Conservation (phyloP, 2,113 vertebrate species). For the Engystomops pustulosus region DNA sequence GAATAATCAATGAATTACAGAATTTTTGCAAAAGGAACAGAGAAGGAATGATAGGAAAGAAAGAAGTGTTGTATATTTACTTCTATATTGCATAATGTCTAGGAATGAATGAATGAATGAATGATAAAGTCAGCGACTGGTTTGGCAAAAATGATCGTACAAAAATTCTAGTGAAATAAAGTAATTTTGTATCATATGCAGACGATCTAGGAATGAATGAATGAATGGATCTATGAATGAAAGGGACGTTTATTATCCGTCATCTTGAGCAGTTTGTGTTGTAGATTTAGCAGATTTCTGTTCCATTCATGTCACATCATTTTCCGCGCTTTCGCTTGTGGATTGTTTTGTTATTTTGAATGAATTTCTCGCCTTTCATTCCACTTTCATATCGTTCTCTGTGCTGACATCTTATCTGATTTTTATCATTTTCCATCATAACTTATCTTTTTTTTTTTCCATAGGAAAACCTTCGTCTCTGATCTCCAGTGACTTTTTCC, state of each 20-base stretch:
- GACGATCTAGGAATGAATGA: not conserved
- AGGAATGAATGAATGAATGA: not conserved
- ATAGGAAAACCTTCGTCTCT: conserved; percentile 75
- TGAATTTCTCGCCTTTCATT: not conserved
- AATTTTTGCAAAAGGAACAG: not conserved
- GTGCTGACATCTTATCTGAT: not conserved
- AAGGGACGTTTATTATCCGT: too few relatives aligned
- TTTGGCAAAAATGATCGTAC: not conserved
- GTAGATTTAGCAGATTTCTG: not conserved
- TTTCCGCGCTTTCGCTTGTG: too few relatives aligned
- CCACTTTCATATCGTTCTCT: not conserved
- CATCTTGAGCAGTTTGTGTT: not conserved
- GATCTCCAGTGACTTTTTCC: conserved; percentile 87
- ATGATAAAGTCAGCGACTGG: not conserved
- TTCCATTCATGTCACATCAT: too few relatives aligned
- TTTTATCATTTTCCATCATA: not conserved
- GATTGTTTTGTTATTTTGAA: not conserved
- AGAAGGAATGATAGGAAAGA: not conserved
- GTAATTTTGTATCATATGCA: not conserved
- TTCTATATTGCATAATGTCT: too few relatives aligned
- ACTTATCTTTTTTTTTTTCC: conserved; percentile 57
- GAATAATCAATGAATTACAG: not conserved
- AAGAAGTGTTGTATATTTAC: too few relatives aligned
- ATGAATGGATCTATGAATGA: not conserved
- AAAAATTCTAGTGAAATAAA: not conserved